Conservation (phyloP, 2,113 vertebrate species). For the Thalassarche chlororhynchos region DNA sequence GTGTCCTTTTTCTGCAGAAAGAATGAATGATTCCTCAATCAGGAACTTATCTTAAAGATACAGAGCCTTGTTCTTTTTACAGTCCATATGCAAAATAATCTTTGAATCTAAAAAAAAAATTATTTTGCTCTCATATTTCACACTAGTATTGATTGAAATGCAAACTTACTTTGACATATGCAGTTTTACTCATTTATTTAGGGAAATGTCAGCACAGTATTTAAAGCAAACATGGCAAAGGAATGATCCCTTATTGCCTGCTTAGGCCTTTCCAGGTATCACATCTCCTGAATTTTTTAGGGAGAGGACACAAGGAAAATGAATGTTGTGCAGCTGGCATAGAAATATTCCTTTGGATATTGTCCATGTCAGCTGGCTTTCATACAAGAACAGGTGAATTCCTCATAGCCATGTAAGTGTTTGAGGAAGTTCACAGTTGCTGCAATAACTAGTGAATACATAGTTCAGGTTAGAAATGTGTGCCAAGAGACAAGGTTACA, state of each 20-base stretch:
- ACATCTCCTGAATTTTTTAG: background rate
- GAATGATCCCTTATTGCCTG: background rate
- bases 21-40: background rate
- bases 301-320: background rate
- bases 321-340: background rate
- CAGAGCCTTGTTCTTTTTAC: background rate
- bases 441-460: background rate
- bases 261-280: background rate
- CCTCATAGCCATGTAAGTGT: background rate
- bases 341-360: background rate
- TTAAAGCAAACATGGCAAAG: background rate
- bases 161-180: background rate
- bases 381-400: background rate
- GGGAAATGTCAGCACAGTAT: background rate
- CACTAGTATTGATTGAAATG: background rate
- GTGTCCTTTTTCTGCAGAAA: background rate
- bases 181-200: background rate
- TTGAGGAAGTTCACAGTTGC: constrained; percentile 18
- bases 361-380: background rate
- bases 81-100: background rate
- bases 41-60: background rate
- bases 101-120: background rate
- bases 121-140: background rate
- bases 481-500: background rate
- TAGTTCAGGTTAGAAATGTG: background rate